These are phyloP conservation scores for Siniperca obscura DNA, from an alignment of 2,797 vertebrate species.

Conservation along the genomic window DNA sequence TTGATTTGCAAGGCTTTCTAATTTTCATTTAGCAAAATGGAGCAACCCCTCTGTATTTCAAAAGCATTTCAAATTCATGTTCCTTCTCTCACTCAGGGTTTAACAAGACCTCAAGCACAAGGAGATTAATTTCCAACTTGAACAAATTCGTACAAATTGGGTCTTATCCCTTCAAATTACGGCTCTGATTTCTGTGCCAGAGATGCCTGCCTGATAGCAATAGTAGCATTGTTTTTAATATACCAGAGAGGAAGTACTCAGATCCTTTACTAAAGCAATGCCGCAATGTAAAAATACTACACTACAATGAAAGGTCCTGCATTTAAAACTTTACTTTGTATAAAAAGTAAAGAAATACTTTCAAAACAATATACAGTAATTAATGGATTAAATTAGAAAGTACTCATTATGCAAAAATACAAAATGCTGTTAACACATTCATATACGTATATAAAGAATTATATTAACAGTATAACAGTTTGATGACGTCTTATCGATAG, in stretches of 20 bases:
- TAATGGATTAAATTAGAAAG: background rate
- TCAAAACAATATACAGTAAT: background rate
- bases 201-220: constrained; percentile 61
- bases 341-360: background rate
- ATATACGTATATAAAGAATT: background rate
- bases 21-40: constrained; percentile 63
- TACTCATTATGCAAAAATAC: too few relatives aligned
- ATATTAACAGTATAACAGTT: too few relatives aligned
- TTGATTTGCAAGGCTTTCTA: constrained; percentile 67
- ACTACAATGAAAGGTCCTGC: background rate
- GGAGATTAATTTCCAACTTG: constrained; percentile 70
- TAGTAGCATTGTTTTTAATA: constrained; percentile 49
- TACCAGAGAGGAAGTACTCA: background rate
- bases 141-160: constrained; percentile 76
- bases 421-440: background rate
- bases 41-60: constrained; percentile 60
- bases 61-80: constrained; percentile 64
- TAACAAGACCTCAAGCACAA: constrained; percentile 70
- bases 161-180: constrained; percentile 69
- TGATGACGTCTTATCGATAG: constrained; percentile 2
- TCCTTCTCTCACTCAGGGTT: constrained; percentile 56
- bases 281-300: background rate
- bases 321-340: background rate
- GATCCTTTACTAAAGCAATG: background rate
- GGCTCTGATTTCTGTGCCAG: constrained; percentile 55